Conservation (phyloP, 2,113 vertebrate species). For the Chloropsis hardwickii region DNA sequence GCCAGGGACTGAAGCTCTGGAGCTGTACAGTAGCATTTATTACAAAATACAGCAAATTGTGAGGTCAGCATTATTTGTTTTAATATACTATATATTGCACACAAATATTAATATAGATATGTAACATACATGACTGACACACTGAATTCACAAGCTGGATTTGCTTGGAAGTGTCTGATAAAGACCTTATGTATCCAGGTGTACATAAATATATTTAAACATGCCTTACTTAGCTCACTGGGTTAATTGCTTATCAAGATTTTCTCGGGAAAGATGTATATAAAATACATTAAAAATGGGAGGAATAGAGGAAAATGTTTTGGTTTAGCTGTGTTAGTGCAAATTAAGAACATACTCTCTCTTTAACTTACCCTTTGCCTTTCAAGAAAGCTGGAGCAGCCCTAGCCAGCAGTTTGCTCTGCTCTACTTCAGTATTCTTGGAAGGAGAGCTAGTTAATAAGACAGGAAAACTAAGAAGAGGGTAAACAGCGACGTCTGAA, state of each 20-base stretch:
- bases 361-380: conserved; percentile 92
- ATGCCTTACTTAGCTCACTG: not conserved
- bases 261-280: not conserved
- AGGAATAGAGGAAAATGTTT: not conserved
- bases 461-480: conserved; percentile 79
- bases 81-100: not conserved
- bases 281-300: not conserved
- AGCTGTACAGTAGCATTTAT: not conserved
- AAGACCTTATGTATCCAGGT: not conserved
- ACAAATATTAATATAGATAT: not conserved
- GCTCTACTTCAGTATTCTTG: conserved; percentile 85
- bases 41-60: not conserved
- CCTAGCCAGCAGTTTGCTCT: conserved; percentile 86
- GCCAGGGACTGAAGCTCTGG: not conserved
- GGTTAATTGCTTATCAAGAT: conserved; percentile 60
- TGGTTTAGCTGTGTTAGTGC: conserved; percentile 71
- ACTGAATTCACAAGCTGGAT: conserved; percentile 1
- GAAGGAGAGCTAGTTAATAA: conserved; percentile 86
- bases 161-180: not conserved
- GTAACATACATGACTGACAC: not conserved
- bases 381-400: conserved; percentile 90
- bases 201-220: not conserved
- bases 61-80: not conserved
- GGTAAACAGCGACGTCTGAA: conserved; percentile 57
- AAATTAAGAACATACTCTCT: conserved; percentile 51